Conservation (phyloP, 2,888 invertebrate species). For the Tiliacea aurago region DNA sequence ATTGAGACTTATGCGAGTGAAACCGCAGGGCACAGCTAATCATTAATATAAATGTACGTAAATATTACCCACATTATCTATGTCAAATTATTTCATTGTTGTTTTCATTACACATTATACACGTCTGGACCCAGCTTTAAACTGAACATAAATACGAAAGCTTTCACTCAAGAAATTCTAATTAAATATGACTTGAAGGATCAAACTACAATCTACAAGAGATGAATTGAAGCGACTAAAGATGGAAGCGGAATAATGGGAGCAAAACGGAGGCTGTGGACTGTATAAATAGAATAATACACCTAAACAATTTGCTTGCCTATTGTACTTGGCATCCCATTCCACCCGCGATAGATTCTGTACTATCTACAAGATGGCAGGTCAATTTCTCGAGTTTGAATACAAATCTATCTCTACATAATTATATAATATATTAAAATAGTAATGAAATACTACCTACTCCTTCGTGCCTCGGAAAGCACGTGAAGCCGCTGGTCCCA, state of each 20-base stretch:
- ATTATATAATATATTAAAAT: no score
- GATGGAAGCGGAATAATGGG: slow-evolving; percentile 38
- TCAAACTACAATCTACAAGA: slow-evolving; percentile 48
- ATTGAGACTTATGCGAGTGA: no score
- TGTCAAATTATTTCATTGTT: no score
- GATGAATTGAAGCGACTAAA: slow-evolving; percentile 42
- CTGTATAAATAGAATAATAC: slow-evolving; percentile 41
- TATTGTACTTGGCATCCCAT: slow-evolving; percentile 32
- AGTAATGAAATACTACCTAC: no score
- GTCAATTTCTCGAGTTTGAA: slow-evolving; percentile 13
- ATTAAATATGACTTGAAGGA: slow-evolving; percentile 37
- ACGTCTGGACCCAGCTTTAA: not conserved
- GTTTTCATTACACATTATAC: not conserved
- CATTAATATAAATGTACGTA: no score
- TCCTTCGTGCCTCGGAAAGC: no score
- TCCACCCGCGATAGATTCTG: slow-evolving; percentile 8
- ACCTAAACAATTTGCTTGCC: slow-evolving; percentile 38
- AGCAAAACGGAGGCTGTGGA: slow-evolving; percentile 33
- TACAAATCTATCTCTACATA: slow-evolving; percentile 8
- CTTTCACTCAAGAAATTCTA: slow-evolving; percentile 20
- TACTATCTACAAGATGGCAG: slow-evolving; percentile 16
- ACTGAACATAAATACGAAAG: slow-evolving; percentile 12
- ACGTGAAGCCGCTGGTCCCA: no score
- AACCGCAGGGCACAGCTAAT: no score
- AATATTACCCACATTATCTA: no score